Evolutionary conservation across 2,888 invertebrate species (phyloP), one percentile per base, ranked within the genome.

Genomic region (Anticlea derivata): DNA sequence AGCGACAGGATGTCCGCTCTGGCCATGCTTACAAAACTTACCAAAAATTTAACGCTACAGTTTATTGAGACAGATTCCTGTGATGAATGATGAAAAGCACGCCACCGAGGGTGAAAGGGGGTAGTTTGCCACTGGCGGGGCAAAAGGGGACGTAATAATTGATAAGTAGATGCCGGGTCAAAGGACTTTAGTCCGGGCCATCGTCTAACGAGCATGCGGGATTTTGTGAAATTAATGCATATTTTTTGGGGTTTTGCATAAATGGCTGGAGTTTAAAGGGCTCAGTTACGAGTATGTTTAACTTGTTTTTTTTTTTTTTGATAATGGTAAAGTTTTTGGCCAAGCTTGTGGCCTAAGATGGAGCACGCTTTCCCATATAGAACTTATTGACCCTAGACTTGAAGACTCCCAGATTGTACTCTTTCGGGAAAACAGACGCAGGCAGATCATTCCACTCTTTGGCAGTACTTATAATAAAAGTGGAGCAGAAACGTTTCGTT

Each of bases 71-170:
- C 71, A 65, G 69, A 43, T 49, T 50, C 55, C 47, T 50, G 63
- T 74, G 75, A 76, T 75, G 70, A 70, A 78, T 71, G 66, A 63
- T 54, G 62, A 67, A 66, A 59, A 63, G 61, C 65, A 70, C 63
- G 63, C 61, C 31, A 62, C 43, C 22, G 17, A 29, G 51, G 17
- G 27, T 11, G 6, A 7, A 26, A 10, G 27, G 40, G 48, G 45
- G 22, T 7, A 22, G 23, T 10, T 23, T 7, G 8, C 44, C 43
- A 12, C 12, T 23, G 0, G 33, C 2, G 35, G 48, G 40, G 35
- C 22, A 7, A 13, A 34, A 30, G 34, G 24, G 22, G 50, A 26
- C 43, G 70, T 57, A 73, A 73, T 76, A 70, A 70, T 74, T 70
- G 53, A 73, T 68, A 68, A 66, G 60, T 63, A 49, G 43, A 55